Conservation (phyloP, 2,797 vertebrate species). For the Geotria australis region DNA sequence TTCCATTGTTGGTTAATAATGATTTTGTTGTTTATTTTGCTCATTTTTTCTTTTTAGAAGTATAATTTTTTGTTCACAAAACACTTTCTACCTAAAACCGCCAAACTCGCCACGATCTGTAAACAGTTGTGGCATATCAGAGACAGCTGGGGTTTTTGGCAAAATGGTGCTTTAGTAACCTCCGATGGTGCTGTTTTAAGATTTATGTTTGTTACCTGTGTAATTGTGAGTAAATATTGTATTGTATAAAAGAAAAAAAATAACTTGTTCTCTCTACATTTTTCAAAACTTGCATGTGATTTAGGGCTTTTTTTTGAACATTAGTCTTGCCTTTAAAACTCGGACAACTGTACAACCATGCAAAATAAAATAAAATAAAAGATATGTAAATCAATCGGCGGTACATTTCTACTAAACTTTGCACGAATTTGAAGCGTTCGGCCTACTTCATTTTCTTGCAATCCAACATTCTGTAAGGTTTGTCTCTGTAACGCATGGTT, state of each 20-base stretch:
- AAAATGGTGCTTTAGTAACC: not conserved
- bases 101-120: not conserved
- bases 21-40: no score
- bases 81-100: not conserved
- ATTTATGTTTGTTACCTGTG: constrained; percentile 29
- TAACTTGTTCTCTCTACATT: constrained; percentile 20
- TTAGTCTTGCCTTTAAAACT: no score
- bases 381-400: no score
- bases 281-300: constrained; percentile 43
- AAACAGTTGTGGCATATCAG: not conserved
- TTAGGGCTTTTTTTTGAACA: no score
- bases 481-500: no score
- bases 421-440: no score
- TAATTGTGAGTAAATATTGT: constrained; percentile 57
- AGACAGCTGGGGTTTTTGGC: not conserved
- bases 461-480: no score
- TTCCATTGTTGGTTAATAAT: no score
- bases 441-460: no score
- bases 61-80: constrained; percentile 1
- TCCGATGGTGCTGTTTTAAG: constrained; percentile 13
- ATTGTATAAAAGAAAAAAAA: constrained; percentile 40
- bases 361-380: no score
- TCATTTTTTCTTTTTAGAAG: not conserved
- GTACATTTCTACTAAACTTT: no score
- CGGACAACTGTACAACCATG: no score